Evolutionary conservation across 2,888 invertebrate genomes (phyloP).

Genomic region (Lymantria monacha): DNA sequence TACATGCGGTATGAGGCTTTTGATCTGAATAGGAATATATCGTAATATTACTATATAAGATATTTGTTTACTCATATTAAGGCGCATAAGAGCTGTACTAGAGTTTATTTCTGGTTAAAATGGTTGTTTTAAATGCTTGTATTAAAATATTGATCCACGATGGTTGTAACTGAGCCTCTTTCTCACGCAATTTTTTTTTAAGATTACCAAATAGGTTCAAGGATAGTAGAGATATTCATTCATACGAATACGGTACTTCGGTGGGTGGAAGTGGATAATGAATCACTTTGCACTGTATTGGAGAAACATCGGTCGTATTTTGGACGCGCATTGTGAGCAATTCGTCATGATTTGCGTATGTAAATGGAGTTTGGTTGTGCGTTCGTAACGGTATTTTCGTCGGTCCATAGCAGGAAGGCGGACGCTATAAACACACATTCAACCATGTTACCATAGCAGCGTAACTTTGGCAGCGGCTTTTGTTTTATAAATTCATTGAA

Average conservation of each 20-base stretch:
- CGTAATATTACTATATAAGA: too few relatives aligned
- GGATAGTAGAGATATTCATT: conserved; percentile 34
- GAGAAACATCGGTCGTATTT: conserved; percentile 54
- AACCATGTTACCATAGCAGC: conserved; percentile 54
- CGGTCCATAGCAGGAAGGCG: conserved; percentile 76
- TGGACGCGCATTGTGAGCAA: conserved; percentile 70
- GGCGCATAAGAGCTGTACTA: too few relatives aligned
- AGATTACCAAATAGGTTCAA: conserved; percentile 20
- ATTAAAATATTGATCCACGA: conserved; percentile 29
- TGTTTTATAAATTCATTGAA: conserved; percentile 43
- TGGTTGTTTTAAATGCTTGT: conserved; percentile 18
- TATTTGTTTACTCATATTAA: too few relatives aligned
- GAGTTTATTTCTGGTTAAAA: too few relatives aligned
- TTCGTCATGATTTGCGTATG: conserved; percentile 81
- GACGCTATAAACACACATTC: conserved; percentile 80
- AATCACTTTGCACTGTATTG: conserved; percentile 38
- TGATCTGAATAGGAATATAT: too few relatives aligned
- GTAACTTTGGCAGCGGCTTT: conserved; percentile 44
- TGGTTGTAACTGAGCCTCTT: conserved; percentile 29
- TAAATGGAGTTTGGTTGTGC: conserved; percentile 76
- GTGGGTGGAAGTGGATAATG: conserved; percentile 41
- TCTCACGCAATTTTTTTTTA: conserved; percentile 16
- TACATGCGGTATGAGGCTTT: too few relatives aligned
- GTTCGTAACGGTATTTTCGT: conserved; percentile 78
- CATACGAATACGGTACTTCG: conserved; percentile 37